These are phyloP conservation scores for Aradophagus sp. DNA, from an alignment of 1,140 invertebrate genomes.

Conservation along the genomic window DNA sequence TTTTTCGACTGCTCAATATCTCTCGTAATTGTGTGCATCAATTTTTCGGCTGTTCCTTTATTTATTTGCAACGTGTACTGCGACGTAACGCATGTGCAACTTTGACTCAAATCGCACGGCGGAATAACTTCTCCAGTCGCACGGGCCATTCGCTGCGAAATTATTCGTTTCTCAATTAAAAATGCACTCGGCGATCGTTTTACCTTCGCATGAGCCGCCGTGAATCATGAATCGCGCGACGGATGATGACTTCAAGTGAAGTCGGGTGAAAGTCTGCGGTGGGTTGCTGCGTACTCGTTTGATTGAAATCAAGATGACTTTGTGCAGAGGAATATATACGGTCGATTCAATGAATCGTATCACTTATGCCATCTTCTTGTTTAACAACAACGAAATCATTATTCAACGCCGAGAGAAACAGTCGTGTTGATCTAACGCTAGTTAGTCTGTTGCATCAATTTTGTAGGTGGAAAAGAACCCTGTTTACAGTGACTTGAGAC, in stretches of 20 bases:
- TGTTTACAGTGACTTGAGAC: no score
- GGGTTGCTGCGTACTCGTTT: neutral
- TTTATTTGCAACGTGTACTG: conserved; percentile 16
- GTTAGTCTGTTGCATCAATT: no score
- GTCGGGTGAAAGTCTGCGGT: conserved; percentile 6
- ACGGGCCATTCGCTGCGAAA: conserved; percentile 25
- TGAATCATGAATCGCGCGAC: conserved; percentile 35
- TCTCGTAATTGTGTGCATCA: conserved; percentile 13
- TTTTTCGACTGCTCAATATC: conserved; percentile 20
- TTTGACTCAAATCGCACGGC: conserved; percentile 5
- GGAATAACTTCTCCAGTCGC: conserved; percentile 5
- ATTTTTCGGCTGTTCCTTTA: no score
- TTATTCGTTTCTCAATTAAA: conserved; percentile 26
- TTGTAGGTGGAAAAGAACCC: no score
- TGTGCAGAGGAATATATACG: no score
- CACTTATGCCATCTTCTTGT: no score
- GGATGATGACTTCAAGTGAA: conserved; percentile 7
- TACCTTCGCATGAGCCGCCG: conserved; percentile 28
- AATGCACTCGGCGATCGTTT: conserved; percentile 17
- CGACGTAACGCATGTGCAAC: conserved; percentile 6
- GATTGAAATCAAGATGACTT: no score
- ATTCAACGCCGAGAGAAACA: no score
- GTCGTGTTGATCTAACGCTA: no score
- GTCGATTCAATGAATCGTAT: no score
- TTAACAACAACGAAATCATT: no score